These are phyloP conservation scores for Remorina albescens DNA, from an alignment of 2,797 vertebrate genomes.

Conservation along the genomic window DNA sequence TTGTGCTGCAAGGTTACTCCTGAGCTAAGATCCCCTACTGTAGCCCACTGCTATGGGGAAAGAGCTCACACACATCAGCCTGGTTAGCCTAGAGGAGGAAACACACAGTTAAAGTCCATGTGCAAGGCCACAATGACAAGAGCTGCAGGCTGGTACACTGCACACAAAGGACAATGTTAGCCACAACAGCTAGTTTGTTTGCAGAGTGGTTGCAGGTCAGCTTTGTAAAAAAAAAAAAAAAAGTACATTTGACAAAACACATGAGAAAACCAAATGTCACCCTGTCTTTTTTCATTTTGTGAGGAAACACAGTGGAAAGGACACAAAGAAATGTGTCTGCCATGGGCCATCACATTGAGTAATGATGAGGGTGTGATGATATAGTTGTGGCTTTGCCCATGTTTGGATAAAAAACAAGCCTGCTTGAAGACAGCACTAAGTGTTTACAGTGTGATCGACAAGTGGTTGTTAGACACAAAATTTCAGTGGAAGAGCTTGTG, in stretches of 20 bases:
- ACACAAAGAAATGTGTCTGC: constrained; percentile 66
- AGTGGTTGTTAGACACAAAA: constrained; percentile 33
- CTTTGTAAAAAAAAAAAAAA: constrained; percentile 54
- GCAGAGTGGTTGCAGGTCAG: constrained; percentile 74
- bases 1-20: constrained; percentile 45
- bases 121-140: constrained; percentile 84
- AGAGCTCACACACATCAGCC: constrained; percentile 68
- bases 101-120: constrained; percentile 80
- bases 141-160: constrained; percentile 73
- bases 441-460: constrained; percentile 54
- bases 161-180: constrained; percentile 80
- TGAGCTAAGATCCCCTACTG: constrained; percentile 59
- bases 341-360: constrained; percentile 58
- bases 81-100: constrained; percentile 74
- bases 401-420: constrained; percentile 58
- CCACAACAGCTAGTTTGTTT: constrained; percentile 73
- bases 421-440: constrained; percentile 45
- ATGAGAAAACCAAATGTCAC: constrained; percentile 80
- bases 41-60: constrained; percentile 67
- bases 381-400: constrained; percentile 50
- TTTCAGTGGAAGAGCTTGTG: constrained; percentile 16
- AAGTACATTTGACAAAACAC: constrained; percentile 74
- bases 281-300: constrained; percentile 80
- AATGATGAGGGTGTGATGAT: constrained; percentile 54
- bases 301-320: constrained; percentile 48